Evolutionary conservation across 1,140 invertebrate species (phyloP).

Genomic region (Heterodera carotae): DNA sequence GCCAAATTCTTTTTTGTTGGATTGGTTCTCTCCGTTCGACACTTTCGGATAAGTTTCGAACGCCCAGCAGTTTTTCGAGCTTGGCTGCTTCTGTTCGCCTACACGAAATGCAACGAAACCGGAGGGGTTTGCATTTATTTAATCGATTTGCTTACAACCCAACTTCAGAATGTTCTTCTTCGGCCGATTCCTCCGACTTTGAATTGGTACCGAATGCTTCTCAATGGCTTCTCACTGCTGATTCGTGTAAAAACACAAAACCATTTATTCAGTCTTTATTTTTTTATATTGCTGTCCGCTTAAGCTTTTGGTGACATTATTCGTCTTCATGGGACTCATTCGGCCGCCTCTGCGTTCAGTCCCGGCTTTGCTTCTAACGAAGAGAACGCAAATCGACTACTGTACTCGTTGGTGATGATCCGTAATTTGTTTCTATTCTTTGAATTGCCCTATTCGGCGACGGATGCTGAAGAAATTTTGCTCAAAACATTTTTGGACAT

Average conservation of each 20-base stretch:
- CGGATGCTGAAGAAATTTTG: slow-evolving; percentile 44
- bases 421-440: slow-evolving; percentile 48
- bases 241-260: neutral
- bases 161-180: neutral
- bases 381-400: slow-evolving; percentile 39
- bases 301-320: slow-evolving; percentile 11
- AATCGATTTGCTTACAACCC: neutral
- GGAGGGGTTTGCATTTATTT: neutral
- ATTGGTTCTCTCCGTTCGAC: slow-evolving; percentile 30
- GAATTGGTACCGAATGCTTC: slow-evolving; percentile 4
- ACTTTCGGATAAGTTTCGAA: slow-evolving; percentile 29
- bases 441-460: slow-evolving; percentile 20
- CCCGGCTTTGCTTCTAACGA: slow-evolving; percentile 39
- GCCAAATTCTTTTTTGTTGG: slow-evolving; percentile 34
- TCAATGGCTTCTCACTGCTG: slow-evolving; percentile 2
- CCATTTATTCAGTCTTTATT: neutral
- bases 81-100: neutral
- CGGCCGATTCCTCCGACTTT: slow-evolving; percentile 17
- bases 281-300: neutral
- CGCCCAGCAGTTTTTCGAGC: slow-evolving; percentile 14
- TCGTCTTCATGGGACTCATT: neutral
- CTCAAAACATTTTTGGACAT: slow-evolving; percentile 36
- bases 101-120: neutral
- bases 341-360: slow-evolving; percentile 17
- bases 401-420: slow-evolving; percentile 38